Evolutionary conservation across 2,797 vertebrate genomes (phyloP).

Genomic region (Onychomys torridus): DNA sequence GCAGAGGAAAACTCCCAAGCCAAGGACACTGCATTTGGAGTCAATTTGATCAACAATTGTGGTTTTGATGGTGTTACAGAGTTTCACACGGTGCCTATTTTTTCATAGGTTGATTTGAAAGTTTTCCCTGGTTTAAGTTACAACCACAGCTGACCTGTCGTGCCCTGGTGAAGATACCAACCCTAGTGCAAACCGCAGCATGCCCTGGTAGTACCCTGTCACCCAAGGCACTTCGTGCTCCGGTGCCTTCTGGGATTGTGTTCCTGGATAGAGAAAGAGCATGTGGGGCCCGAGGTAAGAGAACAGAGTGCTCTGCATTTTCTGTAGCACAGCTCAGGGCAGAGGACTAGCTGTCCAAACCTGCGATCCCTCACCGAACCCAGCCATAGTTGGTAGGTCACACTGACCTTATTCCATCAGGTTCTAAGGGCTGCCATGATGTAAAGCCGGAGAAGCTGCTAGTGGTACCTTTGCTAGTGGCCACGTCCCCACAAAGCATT

Average conservation of each 20-base stretch:
- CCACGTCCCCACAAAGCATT: neutral
- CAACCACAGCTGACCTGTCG: neutral
- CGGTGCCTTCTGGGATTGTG: neutral
- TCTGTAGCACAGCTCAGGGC: neutral
- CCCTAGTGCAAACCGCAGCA: neutral
- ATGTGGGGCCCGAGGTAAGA: rapidly evolving
- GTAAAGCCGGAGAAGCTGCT: neutral
- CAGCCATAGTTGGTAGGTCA: neutral
- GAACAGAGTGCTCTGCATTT: neutral
- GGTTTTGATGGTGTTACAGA: neutral
- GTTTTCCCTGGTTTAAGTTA: neutral
- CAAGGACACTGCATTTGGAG: neutral
- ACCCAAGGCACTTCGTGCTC: neutral
- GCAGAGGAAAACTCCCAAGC: neutral
- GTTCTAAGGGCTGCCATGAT: neutral
- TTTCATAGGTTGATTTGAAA: neutral
- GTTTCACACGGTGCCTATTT: neutral
- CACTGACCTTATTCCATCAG: neutral
- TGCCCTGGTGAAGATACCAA: neutral
- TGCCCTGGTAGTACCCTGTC: no score
- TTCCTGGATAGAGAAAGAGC: neutral
- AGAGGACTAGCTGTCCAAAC: neutral
- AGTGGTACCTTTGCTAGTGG: neutral
- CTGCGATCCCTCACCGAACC: neutral
- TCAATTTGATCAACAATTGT: neutral